Evolutionary conservation across 2,797 vertebrate genomes (phyloP).

Genomic region (Cossypha heuglini): DNA sequence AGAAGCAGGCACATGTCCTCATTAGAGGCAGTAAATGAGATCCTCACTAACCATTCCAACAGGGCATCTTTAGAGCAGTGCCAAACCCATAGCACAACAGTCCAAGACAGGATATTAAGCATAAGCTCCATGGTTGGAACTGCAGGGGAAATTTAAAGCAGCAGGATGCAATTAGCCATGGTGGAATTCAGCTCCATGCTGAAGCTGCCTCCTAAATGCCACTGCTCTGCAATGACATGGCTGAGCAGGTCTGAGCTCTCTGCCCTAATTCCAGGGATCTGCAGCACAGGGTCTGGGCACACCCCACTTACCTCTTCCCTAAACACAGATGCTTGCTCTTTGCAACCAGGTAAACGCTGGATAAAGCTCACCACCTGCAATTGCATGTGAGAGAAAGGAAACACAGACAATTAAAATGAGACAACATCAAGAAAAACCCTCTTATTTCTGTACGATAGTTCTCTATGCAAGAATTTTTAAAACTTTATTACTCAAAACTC

Average conservation of each 20-base stretch:
- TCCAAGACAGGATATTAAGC: slow-evolving; percentile 42
- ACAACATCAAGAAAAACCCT: not conserved
- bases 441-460: not conserved
- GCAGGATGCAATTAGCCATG: slow-evolving; percentile 19
- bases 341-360: slow-evolving; percentile 88
- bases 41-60: not conserved
- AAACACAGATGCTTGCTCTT: slow-evolving; percentile 86
- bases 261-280: not conserved
- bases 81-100: not conserved
- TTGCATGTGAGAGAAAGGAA: not conserved
- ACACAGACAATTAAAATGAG: not conserved
- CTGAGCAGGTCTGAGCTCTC: not conserved
- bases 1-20: not conserved
- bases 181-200: not conserved
- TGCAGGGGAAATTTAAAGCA: slow-evolving; percentile 7
- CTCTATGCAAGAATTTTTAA: not conserved
- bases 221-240: not conserved
- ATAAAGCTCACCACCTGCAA: slow-evolving; percentile 87
- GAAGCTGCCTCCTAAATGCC: slow-evolving; percentile 2
- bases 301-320: slow-evolving; percentile 84
- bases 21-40: not conserved
- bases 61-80: not conserved
- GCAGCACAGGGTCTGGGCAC: not conserved
- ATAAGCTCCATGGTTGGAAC: not conserved
- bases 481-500: not conserved